Evolutionary conservation across 30 jellyfish, hydroid and myxozoan species (phyloP).

Genomic region (Pelagia noctiluca): DNA sequence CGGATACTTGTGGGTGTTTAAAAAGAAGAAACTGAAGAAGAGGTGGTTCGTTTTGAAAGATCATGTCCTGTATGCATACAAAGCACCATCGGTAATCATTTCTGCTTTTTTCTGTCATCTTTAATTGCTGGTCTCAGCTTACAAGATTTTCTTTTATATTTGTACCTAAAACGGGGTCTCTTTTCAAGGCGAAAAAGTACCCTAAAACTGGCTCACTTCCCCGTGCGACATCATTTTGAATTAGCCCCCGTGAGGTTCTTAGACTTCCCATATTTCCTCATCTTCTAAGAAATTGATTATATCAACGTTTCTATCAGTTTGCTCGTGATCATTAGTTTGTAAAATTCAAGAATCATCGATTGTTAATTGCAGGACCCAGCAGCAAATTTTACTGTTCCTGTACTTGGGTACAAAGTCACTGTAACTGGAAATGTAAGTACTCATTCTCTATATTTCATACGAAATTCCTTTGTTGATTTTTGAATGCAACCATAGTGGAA

Average conservation of each 20-base stretch:
- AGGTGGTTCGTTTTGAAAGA: slow-evolving; percentile 97
- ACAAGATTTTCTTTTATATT: too few relatives aligned
- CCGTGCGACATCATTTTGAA: not conserved
- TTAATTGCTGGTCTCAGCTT: not conserved
- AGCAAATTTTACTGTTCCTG: slow-evolving; percentile 88
- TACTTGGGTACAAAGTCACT: slow-evolving; percentile 86
- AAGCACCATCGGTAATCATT: slow-evolving; percentile 90
- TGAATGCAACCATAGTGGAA: not conserved
- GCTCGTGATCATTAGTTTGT: not conserved
- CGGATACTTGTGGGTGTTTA: slow-evolving; percentile 68
- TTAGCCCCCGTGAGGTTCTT: not conserved
- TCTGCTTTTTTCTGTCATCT: not conserved
- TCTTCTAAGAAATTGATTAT: not conserved
- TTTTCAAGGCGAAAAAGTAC: too few relatives aligned
- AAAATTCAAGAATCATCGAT: not conserved
- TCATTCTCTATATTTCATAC: not conserved
- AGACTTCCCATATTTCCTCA: not conserved
- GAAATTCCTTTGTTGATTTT: too few relatives aligned
- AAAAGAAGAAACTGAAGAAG: slow-evolving; percentile 76
- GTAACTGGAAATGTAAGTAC: slow-evolving; percentile 80
- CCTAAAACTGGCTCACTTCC: not conserved
- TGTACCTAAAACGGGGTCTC: too few relatives aligned
- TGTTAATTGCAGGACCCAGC: slow-evolving; percentile 86
- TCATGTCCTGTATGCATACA: slow-evolving; percentile 84
- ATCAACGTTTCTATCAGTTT: not conserved